Conservation (phyloP, 2,113 vertebrate species). For the Sinosuthora webbiana region DNA sequence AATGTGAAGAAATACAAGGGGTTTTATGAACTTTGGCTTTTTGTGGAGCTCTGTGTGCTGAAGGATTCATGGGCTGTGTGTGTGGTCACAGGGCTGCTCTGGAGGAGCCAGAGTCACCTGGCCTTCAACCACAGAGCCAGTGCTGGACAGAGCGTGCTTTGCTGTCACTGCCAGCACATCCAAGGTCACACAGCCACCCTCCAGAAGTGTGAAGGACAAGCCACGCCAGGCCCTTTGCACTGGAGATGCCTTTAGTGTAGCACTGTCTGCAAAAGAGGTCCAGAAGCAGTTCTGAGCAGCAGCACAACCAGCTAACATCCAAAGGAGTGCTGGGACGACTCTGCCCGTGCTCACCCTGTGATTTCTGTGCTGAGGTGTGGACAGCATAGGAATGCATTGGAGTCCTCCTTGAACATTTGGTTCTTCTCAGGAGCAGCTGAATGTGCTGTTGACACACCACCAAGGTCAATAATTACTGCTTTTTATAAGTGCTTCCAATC, state of each 20-base stretch:
- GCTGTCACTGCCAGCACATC: not conserved
- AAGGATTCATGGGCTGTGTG: accelerated
- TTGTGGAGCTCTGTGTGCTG: not conserved
- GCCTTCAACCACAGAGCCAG: not conserved
- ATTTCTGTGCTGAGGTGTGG: not conserved
- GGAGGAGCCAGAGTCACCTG: not conserved
- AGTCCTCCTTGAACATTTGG: not conserved
- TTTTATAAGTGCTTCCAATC: not conserved
- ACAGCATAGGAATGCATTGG: not conserved
- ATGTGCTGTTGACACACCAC: not conserved
- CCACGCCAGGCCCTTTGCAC: not conserved
- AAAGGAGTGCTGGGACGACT: not conserved
- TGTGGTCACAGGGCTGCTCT: not conserved
- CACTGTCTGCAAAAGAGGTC: not conserved
- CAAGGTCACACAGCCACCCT: not conserved
- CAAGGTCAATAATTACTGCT: not conserved
- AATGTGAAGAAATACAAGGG: not conserved
- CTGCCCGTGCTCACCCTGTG: not conserved
- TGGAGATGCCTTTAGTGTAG: not conserved
- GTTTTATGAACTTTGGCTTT: not conserved
- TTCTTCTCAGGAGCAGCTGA: not conserved
- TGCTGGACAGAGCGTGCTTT: accelerated
- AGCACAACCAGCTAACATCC: not conserved
- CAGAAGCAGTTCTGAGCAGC: not conserved
- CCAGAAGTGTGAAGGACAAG: not conserved